phyloP scores from a whole-genome alignment of 1,140 invertebrate genomes.

The Brachionus rotundiformis region DNA sequence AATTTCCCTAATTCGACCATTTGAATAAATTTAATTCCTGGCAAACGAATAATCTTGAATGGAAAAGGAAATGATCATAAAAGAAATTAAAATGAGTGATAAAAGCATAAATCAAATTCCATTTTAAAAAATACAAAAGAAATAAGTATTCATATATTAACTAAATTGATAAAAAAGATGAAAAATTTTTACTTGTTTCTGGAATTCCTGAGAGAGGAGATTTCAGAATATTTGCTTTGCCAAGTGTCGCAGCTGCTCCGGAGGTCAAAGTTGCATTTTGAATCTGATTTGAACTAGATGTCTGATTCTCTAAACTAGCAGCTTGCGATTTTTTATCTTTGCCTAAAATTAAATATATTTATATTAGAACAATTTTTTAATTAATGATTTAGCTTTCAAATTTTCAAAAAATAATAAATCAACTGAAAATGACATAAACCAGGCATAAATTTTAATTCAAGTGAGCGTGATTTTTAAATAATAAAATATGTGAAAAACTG shows the following conservation, averaged over 20 bases:
- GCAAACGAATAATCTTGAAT: too few species aligned
- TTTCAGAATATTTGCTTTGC: background rate
- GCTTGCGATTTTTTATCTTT: conserved; percentile 5
- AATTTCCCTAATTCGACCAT: too few species aligned
- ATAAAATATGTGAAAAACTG: background rate
- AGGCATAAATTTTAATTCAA: background rate
- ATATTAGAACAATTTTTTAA: too few species aligned
- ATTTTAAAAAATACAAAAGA: too few species aligned
- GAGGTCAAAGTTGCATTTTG: background rate
- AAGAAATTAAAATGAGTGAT: too few species aligned
- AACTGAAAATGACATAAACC: background rate
- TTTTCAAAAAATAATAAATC: background rate
- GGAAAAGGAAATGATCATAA: too few species aligned
- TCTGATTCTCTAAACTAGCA: background rate
- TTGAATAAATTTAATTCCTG: too few species aligned
- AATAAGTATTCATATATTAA: too few species aligned
- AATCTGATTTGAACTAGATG: background rate
- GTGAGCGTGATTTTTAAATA: conserved; percentile 18
- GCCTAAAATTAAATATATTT: background rate
- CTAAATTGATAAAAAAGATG: too few species aligned
- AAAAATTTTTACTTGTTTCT: conserved; percentile 13
- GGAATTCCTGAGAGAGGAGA: background rate
- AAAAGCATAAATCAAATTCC: too few species aligned
- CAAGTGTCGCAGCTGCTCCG: background rate
- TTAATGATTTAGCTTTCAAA: background rate